These are phyloP conservation scores for Willisornis vidua DNA, from an alignment of 2,113 vertebrate species.

Conservation along the genomic window DNA sequence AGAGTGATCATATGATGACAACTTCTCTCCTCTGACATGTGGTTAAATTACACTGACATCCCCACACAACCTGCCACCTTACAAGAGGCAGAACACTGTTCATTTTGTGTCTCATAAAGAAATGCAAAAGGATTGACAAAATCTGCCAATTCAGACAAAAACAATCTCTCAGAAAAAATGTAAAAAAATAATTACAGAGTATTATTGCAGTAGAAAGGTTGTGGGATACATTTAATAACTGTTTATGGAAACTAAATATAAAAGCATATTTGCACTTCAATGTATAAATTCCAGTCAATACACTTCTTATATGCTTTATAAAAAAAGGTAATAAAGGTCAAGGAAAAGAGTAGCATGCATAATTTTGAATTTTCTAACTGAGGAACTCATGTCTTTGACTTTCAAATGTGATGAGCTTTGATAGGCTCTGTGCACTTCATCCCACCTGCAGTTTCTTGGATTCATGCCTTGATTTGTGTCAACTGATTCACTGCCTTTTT, in stretches of 20 bases:
- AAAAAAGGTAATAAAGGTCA: not conserved
- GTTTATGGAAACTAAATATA: not conserved
- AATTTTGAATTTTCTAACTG: not conserved
- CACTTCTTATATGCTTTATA: not conserved
- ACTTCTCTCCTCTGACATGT: not conserved
- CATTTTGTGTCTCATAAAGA: not conserved
- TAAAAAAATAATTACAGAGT: not conserved
- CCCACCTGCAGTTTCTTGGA: conserved; percentile 61
- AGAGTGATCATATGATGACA: not conserved
- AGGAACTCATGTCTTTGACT: conserved; percentile 32
- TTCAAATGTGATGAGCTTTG: conserved; percentile 56
- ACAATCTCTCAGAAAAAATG: not conserved
- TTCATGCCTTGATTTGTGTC: conserved; percentile 67
- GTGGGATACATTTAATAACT: not conserved
- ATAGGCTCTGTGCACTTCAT: conserved; percentile 38
- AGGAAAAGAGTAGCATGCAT: not conserved
- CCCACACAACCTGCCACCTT: accelerated
- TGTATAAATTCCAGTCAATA: not conserved
- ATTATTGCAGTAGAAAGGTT: not conserved
- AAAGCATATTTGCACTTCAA: not conserved
- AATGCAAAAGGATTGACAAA: not conserved
- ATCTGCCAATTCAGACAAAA: not conserved
- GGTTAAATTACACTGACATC: not conserved
- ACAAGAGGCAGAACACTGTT: not conserved
- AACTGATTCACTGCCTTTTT: conserved; percentile 69